Conservation (phyloP, 1,140 invertebrate species). For the Bombus picipes region DNA sequence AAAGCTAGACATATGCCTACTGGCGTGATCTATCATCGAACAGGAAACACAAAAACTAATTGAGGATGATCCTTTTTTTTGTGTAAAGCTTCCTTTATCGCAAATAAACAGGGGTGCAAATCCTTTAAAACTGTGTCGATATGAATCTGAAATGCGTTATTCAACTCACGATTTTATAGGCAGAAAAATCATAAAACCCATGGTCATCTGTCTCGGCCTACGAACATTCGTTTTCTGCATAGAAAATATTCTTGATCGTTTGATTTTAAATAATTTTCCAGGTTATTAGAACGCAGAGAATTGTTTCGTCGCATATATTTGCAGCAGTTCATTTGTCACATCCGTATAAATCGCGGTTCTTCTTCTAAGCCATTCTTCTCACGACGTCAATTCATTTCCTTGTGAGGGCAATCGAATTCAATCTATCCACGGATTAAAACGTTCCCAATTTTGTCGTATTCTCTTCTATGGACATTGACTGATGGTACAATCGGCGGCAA, state of each 20-base stretch:
- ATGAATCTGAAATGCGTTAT: neutral
- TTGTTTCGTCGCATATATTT: no score
- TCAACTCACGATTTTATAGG: no score
- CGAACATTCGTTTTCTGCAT: no score
- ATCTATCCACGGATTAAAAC: slow-evolving; percentile 4
- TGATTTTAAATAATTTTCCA: no score
- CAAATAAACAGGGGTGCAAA: neutral
- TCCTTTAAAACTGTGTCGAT: neutral
- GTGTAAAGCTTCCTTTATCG: neutral
- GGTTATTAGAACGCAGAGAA: no score
- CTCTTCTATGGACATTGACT: slow-evolving; percentile 23
- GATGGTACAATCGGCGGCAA: neutral
- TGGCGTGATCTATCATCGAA: slow-evolving; percentile 33
- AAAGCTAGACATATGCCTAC: neutral
- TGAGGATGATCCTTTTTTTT: neutral
- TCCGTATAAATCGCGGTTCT: neutral
- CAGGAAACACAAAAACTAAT: slow-evolving; percentile 24
- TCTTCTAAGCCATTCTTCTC: neutral
- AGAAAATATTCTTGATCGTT: no score
- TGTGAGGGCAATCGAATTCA: neutral
- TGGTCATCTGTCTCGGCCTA: no score
- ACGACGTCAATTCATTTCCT: neutral
- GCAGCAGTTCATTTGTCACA: no score
- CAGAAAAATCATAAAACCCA: no score
- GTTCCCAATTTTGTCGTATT: slow-evolving; percentile 22